Conservation (phyloP, 2,888 invertebrate species). For the Onchidella celtica region DNA sequence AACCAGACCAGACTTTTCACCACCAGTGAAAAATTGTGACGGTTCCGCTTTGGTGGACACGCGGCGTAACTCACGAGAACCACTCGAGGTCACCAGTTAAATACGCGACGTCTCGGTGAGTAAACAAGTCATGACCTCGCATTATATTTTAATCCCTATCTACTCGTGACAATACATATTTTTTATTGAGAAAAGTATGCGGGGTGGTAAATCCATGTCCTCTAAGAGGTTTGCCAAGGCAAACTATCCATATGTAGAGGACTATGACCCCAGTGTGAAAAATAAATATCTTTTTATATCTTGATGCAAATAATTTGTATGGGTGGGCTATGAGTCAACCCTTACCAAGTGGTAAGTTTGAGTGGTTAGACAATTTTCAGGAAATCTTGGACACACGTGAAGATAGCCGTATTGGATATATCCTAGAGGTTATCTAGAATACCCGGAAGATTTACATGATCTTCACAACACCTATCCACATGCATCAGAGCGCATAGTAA, state of each 20-base stretch:
- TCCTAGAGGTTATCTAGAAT: slow-evolving; percentile 80
- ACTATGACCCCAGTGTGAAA: neutral
- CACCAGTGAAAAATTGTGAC: too few species aligned
- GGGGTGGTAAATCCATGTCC: neutral
- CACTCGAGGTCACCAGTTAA: too few species aligned
- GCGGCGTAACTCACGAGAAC: too few species aligned
- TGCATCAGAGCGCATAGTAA: slow-evolving; percentile 57
- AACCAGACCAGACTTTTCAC: too few species aligned
- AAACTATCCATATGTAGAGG: neutral
- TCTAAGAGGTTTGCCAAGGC: neutral
- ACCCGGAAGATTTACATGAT: slow-evolving; percentile 77
- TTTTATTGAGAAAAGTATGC: neutral
- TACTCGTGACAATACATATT: too few species aligned
- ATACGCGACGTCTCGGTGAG: too few species aligned
- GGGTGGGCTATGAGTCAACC: neutral
- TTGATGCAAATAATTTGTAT: slow-evolving; percentile 8
- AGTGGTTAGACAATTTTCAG: neutral
- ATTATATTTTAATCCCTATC: too few species aligned
- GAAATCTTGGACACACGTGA: neutral
- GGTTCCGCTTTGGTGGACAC: too few species aligned
- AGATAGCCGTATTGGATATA: slow-evolving; percentile 60
- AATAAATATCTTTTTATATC: neutral
- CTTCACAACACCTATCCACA: slow-evolving; percentile 73
- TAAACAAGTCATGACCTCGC: too few species aligned
- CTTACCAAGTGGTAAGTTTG: neutral